Conservation (phyloP, 1,140 invertebrate genomes). For the Drosophila elegans region DNA sequence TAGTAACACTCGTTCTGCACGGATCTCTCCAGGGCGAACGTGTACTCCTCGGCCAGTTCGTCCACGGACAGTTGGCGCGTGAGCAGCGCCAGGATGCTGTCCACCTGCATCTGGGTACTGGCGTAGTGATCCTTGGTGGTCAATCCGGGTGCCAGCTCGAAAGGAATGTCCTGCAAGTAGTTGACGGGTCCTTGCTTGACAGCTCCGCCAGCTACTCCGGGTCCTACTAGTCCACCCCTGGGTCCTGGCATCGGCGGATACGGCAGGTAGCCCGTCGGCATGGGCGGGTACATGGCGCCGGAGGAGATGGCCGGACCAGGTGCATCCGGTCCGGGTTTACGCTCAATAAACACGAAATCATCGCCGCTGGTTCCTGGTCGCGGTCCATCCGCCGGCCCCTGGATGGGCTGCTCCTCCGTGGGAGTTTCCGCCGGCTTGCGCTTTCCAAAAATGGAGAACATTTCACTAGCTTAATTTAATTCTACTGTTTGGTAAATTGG, state of each 20-base stretch:
- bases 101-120: constrained; percentile 70
- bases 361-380: constrained; percentile 45
- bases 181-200: constrained; percentile 39
- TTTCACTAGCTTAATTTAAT: constrained; percentile 26
- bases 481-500: constrained; percentile 4
- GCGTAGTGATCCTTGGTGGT: constrained; percentile 54
- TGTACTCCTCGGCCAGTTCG: constrained; percentile 68
- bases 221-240: constrained; percentile 2
- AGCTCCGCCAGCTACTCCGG: not conserved
- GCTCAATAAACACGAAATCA: constrained; percentile 81
- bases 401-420: constrained; percentile 74
- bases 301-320: not conserved
- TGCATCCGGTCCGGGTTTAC: constrained; percentile 46
- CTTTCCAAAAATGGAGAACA: constrained; percentile 78
- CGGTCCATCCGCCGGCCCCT: constrained; percentile 61
- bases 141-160: constrained; percentile 73
- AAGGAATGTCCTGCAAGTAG: constrained; percentile 80
- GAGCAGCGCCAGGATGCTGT: constrained; percentile 74
- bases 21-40: constrained; percentile 74
- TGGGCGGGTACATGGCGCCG: constrained; percentile 68
- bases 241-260: constrained; percentile 57
- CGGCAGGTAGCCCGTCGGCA: constrained; percentile 61
- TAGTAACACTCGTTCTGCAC: constrained; percentile 78
- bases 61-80: constrained; percentile 77
- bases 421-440: constrained; percentile 68